Evolutionary conservation across 1,140 invertebrate genomes (phyloP).

Genomic region (Drosophila saltans): DNA sequence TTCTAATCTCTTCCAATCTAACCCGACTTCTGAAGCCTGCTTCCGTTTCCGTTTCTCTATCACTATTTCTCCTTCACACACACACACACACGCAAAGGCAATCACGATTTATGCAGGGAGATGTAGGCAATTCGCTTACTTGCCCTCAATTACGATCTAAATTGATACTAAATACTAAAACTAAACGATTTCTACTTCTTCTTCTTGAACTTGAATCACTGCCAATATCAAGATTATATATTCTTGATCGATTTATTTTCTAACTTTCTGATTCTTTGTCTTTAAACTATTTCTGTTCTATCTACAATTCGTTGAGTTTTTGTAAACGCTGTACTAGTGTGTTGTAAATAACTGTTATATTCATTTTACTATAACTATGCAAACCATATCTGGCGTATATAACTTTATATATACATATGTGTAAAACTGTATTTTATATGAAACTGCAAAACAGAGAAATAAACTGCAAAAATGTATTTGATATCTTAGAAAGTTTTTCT

Average conservation of each 20-base stretch:
- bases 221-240: slow-evolving; percentile 17
- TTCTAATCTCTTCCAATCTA: slow-evolving; percentile 35
- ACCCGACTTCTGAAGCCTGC: slow-evolving; percentile 57
- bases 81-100: slow-evolving; percentile 29
- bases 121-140: slow-evolving; percentile 48
- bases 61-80: slow-evolving; percentile 15
- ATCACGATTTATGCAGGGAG: slow-evolving; percentile 49
- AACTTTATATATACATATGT: slow-evolving; percentile 44
- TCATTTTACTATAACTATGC: slow-evolving; percentile 49
- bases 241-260: slow-evolving; percentile 9
- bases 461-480: slow-evolving; percentile 82
- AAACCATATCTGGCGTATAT: slow-evolving; percentile 21
- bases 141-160: slow-evolving; percentile 44
- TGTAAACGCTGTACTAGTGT: slow-evolving; percentile 68
- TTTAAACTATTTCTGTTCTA: not conserved
- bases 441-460: slow-evolving; percentile 80
- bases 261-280: slow-evolving; percentile 9
- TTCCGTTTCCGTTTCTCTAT: slow-evolving; percentile 31
- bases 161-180: slow-evolving; percentile 17
- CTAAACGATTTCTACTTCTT: slow-evolving; percentile 12
- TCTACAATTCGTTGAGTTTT: slow-evolving; percentile 26
- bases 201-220: slow-evolving; percentile 16
- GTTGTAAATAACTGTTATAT: slow-evolving; percentile 81
- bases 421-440: slow-evolving; percentile 66
- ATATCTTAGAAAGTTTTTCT: slow-evolving; percentile 28